phyloP scores from a whole-genome alignment of 2,797 vertebrate genomes.

The Chloroceryle amazona region DNA sequence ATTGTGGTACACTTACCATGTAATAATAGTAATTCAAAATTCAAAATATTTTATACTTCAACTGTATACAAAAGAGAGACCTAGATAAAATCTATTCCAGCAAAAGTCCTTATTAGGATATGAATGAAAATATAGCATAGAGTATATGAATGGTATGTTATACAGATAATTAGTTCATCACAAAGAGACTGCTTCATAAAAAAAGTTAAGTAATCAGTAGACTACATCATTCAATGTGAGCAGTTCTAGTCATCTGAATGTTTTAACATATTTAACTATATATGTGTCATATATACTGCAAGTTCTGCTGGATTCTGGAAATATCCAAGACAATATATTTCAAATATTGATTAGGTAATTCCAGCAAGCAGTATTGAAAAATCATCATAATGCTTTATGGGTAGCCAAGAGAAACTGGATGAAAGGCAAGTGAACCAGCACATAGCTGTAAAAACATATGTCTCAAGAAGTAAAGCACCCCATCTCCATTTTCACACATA shows the following conservation, averaged over 20 bases:
- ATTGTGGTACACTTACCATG: background rate
- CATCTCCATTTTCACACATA: background rate
- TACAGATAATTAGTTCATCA: background rate
- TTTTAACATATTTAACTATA: background rate
- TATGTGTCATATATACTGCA: background rate
- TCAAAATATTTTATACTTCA: background rate
- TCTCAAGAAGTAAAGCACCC: background rate
- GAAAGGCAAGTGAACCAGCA: background rate
- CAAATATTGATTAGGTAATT: background rate
- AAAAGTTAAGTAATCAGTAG: background rate
- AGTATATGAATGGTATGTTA: background rate
- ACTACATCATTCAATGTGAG: background rate
- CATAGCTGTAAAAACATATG: background rate
- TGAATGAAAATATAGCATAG: background rate
- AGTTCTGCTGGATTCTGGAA: background rate
- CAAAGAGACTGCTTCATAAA: background rate
- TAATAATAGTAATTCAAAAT: background rate
- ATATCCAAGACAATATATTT: background rate
- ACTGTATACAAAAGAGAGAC: background rate
- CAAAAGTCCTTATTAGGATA: background rate
- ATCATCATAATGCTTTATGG: background rate
- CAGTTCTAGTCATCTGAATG: background rate
- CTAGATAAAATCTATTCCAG: background rate
- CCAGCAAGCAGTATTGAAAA: background rate
- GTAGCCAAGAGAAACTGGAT: background rate